Percentiles rank a stretch among this genome's conserved stretches.
phyloP scores from a whole-genome alignment of 30 jellyfish, hydroid and myxozoan species.

The Cassiopea xamachana region DNA sequence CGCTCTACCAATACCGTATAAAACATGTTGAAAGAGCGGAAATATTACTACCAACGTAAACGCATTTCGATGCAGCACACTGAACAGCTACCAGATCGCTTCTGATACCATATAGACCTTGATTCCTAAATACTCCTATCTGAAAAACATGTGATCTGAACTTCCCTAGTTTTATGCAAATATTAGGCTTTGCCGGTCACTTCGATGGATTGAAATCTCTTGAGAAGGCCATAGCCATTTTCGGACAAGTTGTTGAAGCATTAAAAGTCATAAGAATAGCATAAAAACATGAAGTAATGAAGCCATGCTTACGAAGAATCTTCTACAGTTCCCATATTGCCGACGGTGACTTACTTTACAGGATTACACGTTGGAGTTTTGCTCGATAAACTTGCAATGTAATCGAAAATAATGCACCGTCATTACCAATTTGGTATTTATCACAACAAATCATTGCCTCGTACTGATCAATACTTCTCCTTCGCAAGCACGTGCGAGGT shows the following conservation, averaged over 20 bases:
- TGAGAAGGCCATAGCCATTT: no score
- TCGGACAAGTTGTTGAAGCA: not conserved
- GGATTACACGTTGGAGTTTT: not conserved
- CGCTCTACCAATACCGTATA: no score
- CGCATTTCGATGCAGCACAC: no score
- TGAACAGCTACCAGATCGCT: no score
- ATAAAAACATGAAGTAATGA: not conserved
- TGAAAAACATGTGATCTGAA: no score
- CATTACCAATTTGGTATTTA: not conserved
- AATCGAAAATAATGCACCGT: not conserved
- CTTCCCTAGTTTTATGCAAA: not conserved
- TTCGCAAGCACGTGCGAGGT: not conserved
- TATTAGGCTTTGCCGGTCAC: not conserved
- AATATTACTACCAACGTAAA: no score
- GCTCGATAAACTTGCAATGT: not conserved
- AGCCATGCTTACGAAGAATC: not conserved
- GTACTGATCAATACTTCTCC: not conserved
- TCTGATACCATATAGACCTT: no score
- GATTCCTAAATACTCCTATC: no score
- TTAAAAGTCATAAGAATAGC: not conserved
- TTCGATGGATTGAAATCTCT: no score
- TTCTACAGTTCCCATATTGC: constrained; percentile 4
- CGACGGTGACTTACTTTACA: not conserved
- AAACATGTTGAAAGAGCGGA: no score
- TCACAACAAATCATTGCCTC: constrained; percentile 20